Evolutionary conservation across 2,888 invertebrate species (phyloP), one percentile per base, ranked within the genome.

Genomic region (Petrophora chlorosata): DNA sequence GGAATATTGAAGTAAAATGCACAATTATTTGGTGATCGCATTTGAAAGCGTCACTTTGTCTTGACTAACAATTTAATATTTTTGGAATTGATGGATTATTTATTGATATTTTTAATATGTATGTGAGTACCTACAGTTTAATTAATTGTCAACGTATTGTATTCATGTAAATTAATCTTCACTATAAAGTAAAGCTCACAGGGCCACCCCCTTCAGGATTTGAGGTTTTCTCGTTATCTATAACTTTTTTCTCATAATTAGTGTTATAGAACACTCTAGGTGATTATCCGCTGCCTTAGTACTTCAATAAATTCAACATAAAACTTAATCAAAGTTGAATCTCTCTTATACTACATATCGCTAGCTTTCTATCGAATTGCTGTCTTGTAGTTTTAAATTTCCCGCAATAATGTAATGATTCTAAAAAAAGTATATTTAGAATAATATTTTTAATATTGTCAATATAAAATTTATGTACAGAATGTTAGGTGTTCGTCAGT

Each of bases 381-480:
- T 38, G 13, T 54, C 8, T 38, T 41, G 23, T 36, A 45, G 35
- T 39, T 13, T 35, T 40, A 34, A 57, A 41, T 3, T 16, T 17
- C 9, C 39, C 19, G 53, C 53, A 44, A 50, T 50, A 54, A 36
- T 30, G 8, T 17, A 38, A 46, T 33, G 10, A 46, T 46, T 53
- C 29, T 45, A 48, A 55, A 28, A 3, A 51, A 13, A 17, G 8
- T 30, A 16, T 35, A 35, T 34, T 68, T 66, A 76, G 67, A 68
- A 58, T 58, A 64, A 76, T 79, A 81, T 79, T 79, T 76, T 78
- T 74, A 79, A 76, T 79, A 80, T 76, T 71, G 73, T 76, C 70
- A 77, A 74, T 79, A 76, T 67, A 68, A 74, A 61, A 70, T 74
- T 71, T 67, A 63, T 71, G 71, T 79, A 76, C 70, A 71, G 64